These are phyloP conservation scores for Plecotus auritus DNA, from an alignment of 2,113 vertebrate species.

Conservation along the genomic window DNA sequence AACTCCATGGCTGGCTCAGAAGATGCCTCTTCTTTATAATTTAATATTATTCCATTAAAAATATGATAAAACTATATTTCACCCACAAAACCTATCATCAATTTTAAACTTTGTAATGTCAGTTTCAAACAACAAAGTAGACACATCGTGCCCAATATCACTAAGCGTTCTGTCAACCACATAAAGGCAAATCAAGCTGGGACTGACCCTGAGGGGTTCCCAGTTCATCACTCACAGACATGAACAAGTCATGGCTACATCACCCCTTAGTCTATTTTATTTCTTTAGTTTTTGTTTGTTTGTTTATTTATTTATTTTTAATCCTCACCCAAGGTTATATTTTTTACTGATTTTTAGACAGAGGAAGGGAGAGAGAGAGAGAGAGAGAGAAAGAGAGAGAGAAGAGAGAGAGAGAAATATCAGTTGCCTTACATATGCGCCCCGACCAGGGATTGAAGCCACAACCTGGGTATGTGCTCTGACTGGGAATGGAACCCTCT, in stretches of 20 bases:
- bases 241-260: background rate
- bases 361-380: too few relatives aligned
- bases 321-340: too few relatives aligned
- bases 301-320: too few relatives aligned
- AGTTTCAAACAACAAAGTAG: background rate
- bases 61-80: background rate
- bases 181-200: background rate
- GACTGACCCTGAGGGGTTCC: background rate
- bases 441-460: too few relatives aligned
- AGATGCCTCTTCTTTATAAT: background rate
- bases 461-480: too few relatives aligned
- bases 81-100: background rate
- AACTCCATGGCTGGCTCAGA: background rate
- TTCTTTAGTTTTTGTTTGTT: too few relatives aligned
- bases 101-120: background rate
- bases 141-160: too few relatives aligned
- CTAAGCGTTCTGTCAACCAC: background rate
- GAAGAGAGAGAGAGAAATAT: too few relatives aligned
- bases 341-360: too few relatives aligned
- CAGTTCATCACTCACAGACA: background rate
- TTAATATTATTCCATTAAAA: background rate
- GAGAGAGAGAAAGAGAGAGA: too few relatives aligned
- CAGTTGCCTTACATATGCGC: too few relatives aligned
- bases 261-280: background rate
- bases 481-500: too few relatives aligned